These are phyloP conservation scores for Hydrotaea diabolus DNA, from an alignment of 2,888 invertebrate genomes.

Conservation along the genomic window DNA sequence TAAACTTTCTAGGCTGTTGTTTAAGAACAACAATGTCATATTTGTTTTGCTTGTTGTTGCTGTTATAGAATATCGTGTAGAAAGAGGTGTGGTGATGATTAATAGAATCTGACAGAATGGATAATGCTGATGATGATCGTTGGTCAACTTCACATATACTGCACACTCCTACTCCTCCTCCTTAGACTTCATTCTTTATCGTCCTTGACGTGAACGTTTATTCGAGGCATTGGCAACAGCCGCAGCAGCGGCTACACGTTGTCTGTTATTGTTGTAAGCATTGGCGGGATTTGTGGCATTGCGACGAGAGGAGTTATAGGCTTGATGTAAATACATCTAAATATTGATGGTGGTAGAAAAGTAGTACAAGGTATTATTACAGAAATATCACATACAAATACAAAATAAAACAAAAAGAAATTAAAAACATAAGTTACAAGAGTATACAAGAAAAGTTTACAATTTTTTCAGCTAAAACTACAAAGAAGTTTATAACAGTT, in stretches of 20 bases:
- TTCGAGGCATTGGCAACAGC: slow-evolving; percentile 16
- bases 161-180: background rate
- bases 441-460: background rate
- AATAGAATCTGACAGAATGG: no score
- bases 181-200: background rate
- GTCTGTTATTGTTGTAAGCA: slow-evolving; percentile 36
- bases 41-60: slow-evolving; percentile 14
- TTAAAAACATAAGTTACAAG: no score
- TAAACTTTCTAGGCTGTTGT: background rate
- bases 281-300: slow-evolving; percentile 44
- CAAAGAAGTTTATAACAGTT: background rate
- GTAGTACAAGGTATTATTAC: background rate
- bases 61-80: no score
- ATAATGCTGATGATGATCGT: background rate
- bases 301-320: slow-evolving; percentile 40
- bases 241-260: slow-evolving; percentile 17
- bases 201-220: slow-evolving; percentile 58
- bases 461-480: background rate
- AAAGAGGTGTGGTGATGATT: background rate
- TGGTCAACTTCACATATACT: background rate
- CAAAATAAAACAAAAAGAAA: no score
- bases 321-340: slow-evolving; percentile 64
- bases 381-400: background rate
- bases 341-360: slow-evolving; percentile 47
- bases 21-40: slow-evolving; percentile 27